Conservation (phyloP, 2,113 vertebrate genomes). For the Ceratotherium simum region DNA sequence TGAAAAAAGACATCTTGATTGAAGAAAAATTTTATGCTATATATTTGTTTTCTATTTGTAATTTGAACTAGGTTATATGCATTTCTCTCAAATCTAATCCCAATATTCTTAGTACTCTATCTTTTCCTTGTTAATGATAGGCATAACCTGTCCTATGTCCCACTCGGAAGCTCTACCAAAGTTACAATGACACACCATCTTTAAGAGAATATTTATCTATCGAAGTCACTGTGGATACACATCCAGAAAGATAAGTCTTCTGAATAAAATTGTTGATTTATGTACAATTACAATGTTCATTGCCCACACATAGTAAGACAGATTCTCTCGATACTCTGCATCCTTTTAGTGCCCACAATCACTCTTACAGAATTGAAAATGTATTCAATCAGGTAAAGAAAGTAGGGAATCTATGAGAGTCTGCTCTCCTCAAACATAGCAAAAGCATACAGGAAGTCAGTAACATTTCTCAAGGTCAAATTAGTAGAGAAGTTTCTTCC, state of each 20-base stretch:
- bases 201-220: not conserved
- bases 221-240: not conserved
- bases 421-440: not conserved
- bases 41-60: not conserved
- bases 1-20: not conserved
- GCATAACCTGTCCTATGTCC: not conserved
- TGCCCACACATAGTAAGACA: not conserved
- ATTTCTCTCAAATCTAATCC: not conserved
- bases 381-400: not conserved
- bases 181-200: not conserved
- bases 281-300: not conserved
- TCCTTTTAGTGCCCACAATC: not conserved
- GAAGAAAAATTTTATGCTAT: not conserved
- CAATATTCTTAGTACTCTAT: not conserved
- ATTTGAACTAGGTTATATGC: not conserved
- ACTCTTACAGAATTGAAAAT: not conserved
- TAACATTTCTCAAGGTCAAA: conserved; percentile 60
- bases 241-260: not conserved
- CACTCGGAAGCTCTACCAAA: not conserved
- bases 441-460: not conserved
- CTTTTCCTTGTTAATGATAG: not conserved
- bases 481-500: not conserved
- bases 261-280: not conserved
- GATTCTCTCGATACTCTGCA: not conserved
- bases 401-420: not conserved